phyloP scores from a whole-genome alignment of 2,888 invertebrate species.

The Chrysolina haemoptera region DNA sequence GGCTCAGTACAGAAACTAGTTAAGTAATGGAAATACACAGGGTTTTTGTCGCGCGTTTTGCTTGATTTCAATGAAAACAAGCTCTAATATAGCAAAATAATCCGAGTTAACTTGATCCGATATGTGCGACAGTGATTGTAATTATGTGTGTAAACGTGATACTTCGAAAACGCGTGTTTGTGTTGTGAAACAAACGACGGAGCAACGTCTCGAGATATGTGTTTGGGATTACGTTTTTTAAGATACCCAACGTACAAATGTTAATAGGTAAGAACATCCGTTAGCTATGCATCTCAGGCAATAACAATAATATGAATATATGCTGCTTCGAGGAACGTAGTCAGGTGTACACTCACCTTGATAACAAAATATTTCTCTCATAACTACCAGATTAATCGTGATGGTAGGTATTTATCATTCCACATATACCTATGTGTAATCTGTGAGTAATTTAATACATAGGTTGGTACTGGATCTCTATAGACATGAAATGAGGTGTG shows the following conservation, averaged over 20 bases:
- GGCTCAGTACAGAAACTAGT: conserved; percentile 57
- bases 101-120: conserved; percentile 28
- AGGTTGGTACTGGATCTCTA: conserved; percentile 15
- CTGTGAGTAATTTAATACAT: conserved; percentile 15
- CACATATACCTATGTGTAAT: conserved; percentile 7
- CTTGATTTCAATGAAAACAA: conserved; percentile 37
- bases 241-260: conserved; percentile 54
- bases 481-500: conserved; percentile 27
- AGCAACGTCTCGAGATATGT: conserved; percentile 46
- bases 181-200: conserved; percentile 15
- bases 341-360: conserved; percentile 9
- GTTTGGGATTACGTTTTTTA: conserved; percentile 46
- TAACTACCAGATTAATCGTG: conserved; percentile 16
- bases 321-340: conserved; percentile 25
- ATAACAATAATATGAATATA: conserved; percentile 35
- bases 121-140: conserved; percentile 31
- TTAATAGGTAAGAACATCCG: conserved; percentile 51
- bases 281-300: conserved; percentile 35
- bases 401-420: conserved; percentile 20
- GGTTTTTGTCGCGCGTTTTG: conserved; percentile 46
- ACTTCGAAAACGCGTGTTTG: neutral
- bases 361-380: conserved; percentile 17
- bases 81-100: conserved; percentile 19
- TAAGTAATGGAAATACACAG: conserved; percentile 49
- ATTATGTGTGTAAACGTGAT: neutral